Percentiles rank a stretch among this genome's conserved stretches.
These are phyloP conservation scores for Ceratina calcarata DNA, from an alignment of 1,140 invertebrate species.

Conservation along the genomic window DNA sequence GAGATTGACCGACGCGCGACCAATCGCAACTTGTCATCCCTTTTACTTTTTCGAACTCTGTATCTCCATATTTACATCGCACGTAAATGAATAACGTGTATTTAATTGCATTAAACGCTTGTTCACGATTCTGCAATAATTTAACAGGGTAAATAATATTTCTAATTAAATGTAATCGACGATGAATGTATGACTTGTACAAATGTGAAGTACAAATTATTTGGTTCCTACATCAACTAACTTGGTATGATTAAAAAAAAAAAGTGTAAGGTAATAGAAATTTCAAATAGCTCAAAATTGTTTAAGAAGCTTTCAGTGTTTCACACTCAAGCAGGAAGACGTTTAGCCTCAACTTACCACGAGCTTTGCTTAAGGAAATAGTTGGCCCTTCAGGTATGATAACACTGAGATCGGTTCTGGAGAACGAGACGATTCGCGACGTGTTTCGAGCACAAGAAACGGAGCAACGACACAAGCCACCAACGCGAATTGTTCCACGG, in stretches of 20 bases:
- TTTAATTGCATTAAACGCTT: neutral
- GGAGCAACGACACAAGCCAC: neutral
- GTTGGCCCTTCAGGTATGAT: neutral
- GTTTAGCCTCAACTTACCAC: constrained; percentile 24
- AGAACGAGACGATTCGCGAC: neutral
- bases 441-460: constrained; percentile 21
- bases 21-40: neutral
- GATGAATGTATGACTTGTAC: neutral
- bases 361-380: neutral
- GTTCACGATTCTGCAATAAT: neutral
- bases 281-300: neutral
- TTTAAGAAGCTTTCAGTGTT: neutral
- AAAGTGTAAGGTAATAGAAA: too few relatives aligned
- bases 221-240: neutral
- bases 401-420: neutral
- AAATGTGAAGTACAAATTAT: neutral
- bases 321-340: neutral
- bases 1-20: constrained; percentile 2
- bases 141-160: neutral
- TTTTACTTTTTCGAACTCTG: too few relatives aligned
- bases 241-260: neutral
- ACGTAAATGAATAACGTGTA: neutral
- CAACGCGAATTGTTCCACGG: neutral
- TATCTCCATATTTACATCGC: neutral
- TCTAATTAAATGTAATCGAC: neutral